phyloP scores from a whole-genome alignment of 2,797 vertebrate genomes.

The Anguilla marmorata region DNA sequence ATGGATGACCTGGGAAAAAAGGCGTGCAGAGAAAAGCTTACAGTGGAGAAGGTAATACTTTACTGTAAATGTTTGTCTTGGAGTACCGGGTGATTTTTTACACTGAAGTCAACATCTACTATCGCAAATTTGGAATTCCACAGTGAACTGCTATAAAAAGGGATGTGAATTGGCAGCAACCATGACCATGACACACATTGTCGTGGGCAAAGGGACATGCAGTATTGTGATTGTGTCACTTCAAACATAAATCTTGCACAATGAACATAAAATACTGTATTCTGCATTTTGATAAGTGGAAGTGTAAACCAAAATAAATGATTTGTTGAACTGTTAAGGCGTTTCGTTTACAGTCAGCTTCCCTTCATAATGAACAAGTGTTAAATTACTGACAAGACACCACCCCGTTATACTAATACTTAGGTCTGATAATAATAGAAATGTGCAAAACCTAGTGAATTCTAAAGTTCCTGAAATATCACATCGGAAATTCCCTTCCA shows the following conservation, averaged over 20 bases:
- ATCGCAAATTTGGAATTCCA: not conserved
- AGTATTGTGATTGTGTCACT: not conserved
- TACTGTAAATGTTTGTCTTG: conserved; percentile 10
- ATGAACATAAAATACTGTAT: not conserved
- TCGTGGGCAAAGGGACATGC: not conserved
- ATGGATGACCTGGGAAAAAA: conserved; percentile 41
- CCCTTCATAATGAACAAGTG: not conserved
- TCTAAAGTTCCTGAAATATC: not conserved
- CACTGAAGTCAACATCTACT: conserved; percentile 6
- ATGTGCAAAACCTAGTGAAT: not conserved
- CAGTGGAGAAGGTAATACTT: not conserved
- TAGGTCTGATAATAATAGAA: not conserved
- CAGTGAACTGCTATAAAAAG: not conserved
- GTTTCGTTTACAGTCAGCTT: not conserved
- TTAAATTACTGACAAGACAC: conserved; percentile 10
- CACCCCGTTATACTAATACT: not conserved
- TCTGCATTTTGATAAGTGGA: not conserved
- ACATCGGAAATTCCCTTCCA: not conserved
- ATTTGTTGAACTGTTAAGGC: not conserved
- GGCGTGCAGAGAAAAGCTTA: conserved; percentile 15
- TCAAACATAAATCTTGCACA: not conserved
- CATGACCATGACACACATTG: not conserved
- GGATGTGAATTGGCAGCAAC: not conserved
- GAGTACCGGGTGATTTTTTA: conserved; percentile 25
- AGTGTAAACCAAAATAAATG: not conserved